Base-by-base conservation (phyloP, 2,797 vertebrate genomes). In the Centropyge bicolor region DNA sequence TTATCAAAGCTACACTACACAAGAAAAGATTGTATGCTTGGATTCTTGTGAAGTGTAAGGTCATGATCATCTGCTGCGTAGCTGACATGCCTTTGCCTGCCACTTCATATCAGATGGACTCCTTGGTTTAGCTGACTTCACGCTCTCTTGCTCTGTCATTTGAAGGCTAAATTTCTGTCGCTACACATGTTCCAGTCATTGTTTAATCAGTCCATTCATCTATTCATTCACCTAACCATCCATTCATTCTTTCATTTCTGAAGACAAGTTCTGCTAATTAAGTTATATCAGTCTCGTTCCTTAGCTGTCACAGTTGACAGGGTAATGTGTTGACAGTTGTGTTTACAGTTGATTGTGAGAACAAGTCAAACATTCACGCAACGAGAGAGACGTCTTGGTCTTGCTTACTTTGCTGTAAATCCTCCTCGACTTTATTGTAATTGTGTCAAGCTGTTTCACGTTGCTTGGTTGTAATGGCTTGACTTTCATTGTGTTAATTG, bases 371-470 rank as follows among this genome's bases (percentile, higher is more conserved):
- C 24, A 22, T 31, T 41, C 43, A 56, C 43, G 38, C 3, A 17
- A 41, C 57, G 13, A 70, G 20, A 48, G 19, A 19, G 11, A 19
- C 11, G n/a, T 76, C 68, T 46, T 60, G 16, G 19, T 8, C 59
- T 31, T 52, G 9, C n/a, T 49, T 65, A 19, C 19, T 60, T 57
- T 70, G 20, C 68, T 57, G 27, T 24, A 48, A 62, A 48, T 11
- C 11, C 54, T 55, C 31, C 63, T 31, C 4, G 27, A 66, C 68
- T 49, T 75, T 59, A 35, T 24, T 51, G 56, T 45, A 71, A 57
- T 68, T 22, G 22, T 16, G 63, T 71, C 67, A 66, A 70, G 67
- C 63, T 69, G 61, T 82, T 84, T 78, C 54, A 76, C 72, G 59
- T 27, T 52, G 22, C 27, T 86, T 67, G 69, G 5, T 54, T 9